These are phyloP conservation scores for Coilia nasus DNA, from an alignment of 2,797 vertebrate species.

Conservation along the genomic window DNA sequence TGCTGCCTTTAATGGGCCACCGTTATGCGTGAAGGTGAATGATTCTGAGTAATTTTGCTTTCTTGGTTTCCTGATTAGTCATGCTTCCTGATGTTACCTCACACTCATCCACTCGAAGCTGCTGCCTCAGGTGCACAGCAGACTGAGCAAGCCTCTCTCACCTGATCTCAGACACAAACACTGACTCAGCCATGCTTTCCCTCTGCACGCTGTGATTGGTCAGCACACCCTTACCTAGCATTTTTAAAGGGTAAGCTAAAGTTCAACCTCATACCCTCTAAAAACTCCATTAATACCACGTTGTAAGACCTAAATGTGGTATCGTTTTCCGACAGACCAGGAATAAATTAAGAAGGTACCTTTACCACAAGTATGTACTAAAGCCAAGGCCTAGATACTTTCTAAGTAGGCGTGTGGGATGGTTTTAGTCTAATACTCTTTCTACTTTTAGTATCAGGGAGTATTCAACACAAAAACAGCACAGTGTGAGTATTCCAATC, in stretches of 20 bases:
- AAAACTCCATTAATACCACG: not conserved
- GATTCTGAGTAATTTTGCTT: not conserved
- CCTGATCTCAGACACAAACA: not conserved
- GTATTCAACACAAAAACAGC: not conserved
- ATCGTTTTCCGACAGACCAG: not conserved
- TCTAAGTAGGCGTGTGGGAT: not conserved
- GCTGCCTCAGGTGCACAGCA: not conserved
- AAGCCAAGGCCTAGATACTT: not conserved
- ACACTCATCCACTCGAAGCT: not conserved
- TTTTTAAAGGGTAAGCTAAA: not conserved
- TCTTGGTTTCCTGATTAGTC: not conserved
- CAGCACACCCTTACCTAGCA: not conserved
- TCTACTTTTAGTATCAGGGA: not conserved
- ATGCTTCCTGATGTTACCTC: not conserved
- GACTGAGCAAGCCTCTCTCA: not conserved
- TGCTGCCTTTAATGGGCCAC: not conserved
- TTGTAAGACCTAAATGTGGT: not conserved
- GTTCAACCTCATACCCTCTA: not conserved
- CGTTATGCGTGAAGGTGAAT: not conserved
- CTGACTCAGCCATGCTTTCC: not conserved
- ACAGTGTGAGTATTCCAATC: not conserved
- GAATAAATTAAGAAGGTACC: not conserved
- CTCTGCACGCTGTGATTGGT: not conserved
- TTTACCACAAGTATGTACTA: not conserved
- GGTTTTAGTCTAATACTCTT: not conserved